A percentile compares a stretch with the other conserved stretches of the same genome.
Conservation (phyloP, 2,797 vertebrate species). For the Mormyrops attenuatus region DNA sequence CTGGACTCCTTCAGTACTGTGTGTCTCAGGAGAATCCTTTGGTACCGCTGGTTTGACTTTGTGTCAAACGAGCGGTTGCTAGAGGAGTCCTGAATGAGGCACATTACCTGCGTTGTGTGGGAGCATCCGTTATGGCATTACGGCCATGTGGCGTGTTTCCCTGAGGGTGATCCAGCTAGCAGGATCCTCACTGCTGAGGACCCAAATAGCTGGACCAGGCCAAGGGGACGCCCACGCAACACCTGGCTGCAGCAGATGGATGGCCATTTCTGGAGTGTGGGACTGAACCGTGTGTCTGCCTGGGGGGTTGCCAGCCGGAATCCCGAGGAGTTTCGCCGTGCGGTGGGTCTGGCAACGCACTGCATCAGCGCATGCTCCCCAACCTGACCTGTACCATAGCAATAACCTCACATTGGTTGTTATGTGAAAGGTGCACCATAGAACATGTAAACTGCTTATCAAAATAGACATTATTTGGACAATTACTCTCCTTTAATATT, state of each 20-base stretch:
- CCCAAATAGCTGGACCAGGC: not conserved
- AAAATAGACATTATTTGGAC: not conserved
- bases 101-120: not conserved
- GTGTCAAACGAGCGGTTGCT: not conserved
- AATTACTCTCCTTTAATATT: not conserved
- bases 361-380: not conserved
- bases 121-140: not conserved
- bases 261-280: not conserved
- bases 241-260: not conserved
- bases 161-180: not conserved
- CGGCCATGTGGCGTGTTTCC: not conserved
- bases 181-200: not conserved
- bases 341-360: not conserved
- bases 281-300: not conserved
- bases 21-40: not conserved
- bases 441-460: not conserved
- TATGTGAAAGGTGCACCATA: not conserved
- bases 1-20: not conserved
- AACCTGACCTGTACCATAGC: not conserved
- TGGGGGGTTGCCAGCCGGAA: not conserved
- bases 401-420: not conserved
- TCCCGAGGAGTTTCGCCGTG: not conserved
- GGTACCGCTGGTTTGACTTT: not conserved
- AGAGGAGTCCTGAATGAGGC: not conserved
- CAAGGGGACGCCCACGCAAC: not conserved